Percentiles rank a stretch among this genome's conserved stretches.
phyloP scores from a whole-genome alignment of 2,797 vertebrate genomes.

The Eutrigla gurnardus region DNA sequence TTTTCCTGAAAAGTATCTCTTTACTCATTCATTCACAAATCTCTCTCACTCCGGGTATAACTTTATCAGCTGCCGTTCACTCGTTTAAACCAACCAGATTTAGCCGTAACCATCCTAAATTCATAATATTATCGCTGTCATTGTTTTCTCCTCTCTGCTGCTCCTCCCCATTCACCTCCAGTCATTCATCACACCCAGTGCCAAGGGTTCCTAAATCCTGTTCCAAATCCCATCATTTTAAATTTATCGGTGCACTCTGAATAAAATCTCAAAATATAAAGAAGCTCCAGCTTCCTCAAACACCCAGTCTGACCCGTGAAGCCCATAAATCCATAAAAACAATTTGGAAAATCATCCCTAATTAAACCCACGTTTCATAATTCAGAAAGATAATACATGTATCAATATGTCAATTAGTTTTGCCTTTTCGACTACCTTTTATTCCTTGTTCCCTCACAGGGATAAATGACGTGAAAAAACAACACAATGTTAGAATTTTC shows the following conservation, averaged over 20 bases:
- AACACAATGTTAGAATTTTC: slow-evolving; percentile 45
- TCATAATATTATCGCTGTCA: too few species aligned
- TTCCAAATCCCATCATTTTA: too few species aligned
- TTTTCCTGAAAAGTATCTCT: not conserved
- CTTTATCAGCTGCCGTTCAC: too few species aligned
- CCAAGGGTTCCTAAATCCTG: too few species aligned
- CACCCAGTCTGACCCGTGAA: not conserved
- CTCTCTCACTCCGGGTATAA: too few species aligned
- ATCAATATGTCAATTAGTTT: not conserved
- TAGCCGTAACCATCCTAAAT: too few species aligned
- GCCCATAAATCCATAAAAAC: too few species aligned
- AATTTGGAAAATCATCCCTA: slow-evolving; percentile 2
- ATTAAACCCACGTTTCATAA: slow-evolving; percentile 16
- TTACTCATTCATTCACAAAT: too few species aligned
- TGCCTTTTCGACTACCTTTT: not conserved
- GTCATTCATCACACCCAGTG: too few species aligned
- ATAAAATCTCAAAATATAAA: slow-evolving; percentile 8
- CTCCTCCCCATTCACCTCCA: too few species aligned
- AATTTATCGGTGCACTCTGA: not conserved
- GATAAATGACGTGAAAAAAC: slow-evolving; percentile 14
- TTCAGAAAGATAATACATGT: not conserved
- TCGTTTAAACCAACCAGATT: too few species aligned
- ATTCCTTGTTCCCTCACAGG: not conserved
- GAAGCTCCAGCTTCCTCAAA: not conserved
- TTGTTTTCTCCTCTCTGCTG: too few species aligned